A percentile compares a stretch with the other conserved stretches of the same genome.
Evolutionary conservation across 2,113 vertebrate species (phyloP).

Genomic region (Caloenas nicobarica): DNA sequence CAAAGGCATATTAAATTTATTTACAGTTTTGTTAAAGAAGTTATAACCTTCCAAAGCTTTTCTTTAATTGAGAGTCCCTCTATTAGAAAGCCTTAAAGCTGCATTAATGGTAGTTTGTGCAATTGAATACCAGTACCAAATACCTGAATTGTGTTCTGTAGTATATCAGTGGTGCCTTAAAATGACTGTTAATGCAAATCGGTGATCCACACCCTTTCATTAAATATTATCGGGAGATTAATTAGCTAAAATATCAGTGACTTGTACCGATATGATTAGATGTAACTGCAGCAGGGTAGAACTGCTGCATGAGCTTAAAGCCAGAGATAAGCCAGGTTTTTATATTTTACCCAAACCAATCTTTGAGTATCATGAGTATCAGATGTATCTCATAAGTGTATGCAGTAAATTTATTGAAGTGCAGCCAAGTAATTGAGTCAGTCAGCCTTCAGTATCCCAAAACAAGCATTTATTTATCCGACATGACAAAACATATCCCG

Average conservation of each 20-base stretch:
- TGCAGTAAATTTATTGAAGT: neutral
- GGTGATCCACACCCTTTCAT: neutral
- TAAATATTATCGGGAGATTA: neutral
- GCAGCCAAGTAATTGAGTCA: neutral
- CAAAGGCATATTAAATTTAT: neutral
- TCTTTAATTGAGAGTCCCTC: neutral
- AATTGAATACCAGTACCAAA: neutral
- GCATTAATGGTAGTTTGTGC: neutral
- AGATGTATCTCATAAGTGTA: neutral
- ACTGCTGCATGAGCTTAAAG: neutral
- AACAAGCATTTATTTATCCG: slow-evolving; percentile 33
- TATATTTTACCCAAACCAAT: neutral
- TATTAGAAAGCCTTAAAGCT: neutral
- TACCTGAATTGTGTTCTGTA: neutral
- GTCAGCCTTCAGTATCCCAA: neutral
- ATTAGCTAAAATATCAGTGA: neutral
- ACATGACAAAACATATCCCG: neutral
- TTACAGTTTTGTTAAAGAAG: neutral
- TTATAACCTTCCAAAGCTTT: neutral
- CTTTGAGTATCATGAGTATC: neutral
- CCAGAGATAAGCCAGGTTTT: neutral
- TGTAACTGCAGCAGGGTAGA: neutral
- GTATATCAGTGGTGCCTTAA: neutral
- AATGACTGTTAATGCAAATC: neutral
- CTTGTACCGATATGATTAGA: neutral